Conservation (phyloP, 1,140 invertebrate genomes). For the Danaus melanippus region DNA sequence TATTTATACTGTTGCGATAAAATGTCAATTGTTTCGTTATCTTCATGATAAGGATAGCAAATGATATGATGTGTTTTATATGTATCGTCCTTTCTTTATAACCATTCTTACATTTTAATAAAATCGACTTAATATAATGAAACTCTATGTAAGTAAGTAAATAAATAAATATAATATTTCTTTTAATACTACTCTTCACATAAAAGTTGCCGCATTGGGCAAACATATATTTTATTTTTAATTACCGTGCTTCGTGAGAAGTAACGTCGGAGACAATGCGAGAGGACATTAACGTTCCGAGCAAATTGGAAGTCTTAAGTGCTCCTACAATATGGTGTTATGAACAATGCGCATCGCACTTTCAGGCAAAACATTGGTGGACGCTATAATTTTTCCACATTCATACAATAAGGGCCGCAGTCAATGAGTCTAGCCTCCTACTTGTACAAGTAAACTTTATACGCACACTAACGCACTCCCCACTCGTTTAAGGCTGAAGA, state of each 20-base stretch:
- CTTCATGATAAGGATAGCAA: constrained; percentile 1
- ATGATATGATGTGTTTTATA: no score
- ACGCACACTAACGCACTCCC: constrained; percentile 59
- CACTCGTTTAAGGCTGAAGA: constrained; percentile 58
- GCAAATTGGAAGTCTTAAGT: constrained; percentile 64
- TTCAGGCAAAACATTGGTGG: constrained; percentile 64
- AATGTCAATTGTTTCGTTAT: constrained; percentile 11
- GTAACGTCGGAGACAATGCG: constrained; percentile 58
- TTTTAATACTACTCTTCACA: neutral
- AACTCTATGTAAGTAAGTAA: no score
- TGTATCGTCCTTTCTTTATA: no score
- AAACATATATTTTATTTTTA: constrained; percentile 33
- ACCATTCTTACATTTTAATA: no score
- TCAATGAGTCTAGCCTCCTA: constrained; percentile 70
- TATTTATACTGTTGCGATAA: constrained; percentile 35
- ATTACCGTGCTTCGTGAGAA: constrained; percentile 54
- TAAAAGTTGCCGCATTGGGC: neutral
- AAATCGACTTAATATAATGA: no score
- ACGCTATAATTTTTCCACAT: constrained; percentile 72
- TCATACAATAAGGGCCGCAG: constrained; percentile 70
- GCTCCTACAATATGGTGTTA: constrained; percentile 39
- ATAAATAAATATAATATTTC: no score
- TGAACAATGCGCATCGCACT: constrained; percentile 63
- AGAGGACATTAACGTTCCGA: constrained; percentile 48
- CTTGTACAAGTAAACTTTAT: constrained; percentile 56